Conservation (phyloP, 1,140 invertebrate genomes). For the Rhynchophorus ferrugineus region DNA sequence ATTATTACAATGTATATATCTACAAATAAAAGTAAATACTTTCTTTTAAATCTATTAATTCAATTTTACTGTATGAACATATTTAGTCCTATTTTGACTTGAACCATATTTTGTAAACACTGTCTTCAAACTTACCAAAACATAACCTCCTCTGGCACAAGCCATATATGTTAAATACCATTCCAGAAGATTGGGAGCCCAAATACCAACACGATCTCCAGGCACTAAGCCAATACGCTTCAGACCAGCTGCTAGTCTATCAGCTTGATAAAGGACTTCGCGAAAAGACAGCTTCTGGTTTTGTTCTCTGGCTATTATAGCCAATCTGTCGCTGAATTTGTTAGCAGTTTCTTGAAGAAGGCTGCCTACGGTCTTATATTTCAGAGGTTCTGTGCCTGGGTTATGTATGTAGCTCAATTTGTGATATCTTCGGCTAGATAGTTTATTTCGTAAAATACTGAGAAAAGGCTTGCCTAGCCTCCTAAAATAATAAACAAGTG, state of each 20-base stretch:
- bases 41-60: too few relatives aligned
- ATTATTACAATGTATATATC: too few relatives aligned
- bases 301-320: constrained; percentile 55
- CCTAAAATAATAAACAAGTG: too few relatives aligned
- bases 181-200: constrained; percentile 77
- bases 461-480: too few relatives aligned
- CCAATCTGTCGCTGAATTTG: constrained; percentile 50
- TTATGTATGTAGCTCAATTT: constrained; percentile 45
- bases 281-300: constrained; percentile 53
- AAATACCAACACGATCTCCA: constrained; percentile 82
- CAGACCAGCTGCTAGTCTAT: constrained; percentile 75
- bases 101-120: neutral
- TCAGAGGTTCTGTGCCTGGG: constrained; percentile 49
- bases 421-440: constrained; percentile 7
- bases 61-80: too few relatives aligned
- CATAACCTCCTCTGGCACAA: constrained; percentile 70
- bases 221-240: constrained; percentile 63
- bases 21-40: too few relatives aligned
- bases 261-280: constrained; percentile 57
- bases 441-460: too few relatives aligned
- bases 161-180: constrained; percentile 77
- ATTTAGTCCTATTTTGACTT: too few relatives aligned
- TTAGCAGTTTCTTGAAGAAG: constrained; percentile 49
- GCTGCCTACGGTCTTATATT: constrained; percentile 55
- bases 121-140: constrained; percentile 51